phyloP scores from a whole-genome alignment of 2,113 vertebrate genomes.

The Sebastes schlegelii region DNA sequence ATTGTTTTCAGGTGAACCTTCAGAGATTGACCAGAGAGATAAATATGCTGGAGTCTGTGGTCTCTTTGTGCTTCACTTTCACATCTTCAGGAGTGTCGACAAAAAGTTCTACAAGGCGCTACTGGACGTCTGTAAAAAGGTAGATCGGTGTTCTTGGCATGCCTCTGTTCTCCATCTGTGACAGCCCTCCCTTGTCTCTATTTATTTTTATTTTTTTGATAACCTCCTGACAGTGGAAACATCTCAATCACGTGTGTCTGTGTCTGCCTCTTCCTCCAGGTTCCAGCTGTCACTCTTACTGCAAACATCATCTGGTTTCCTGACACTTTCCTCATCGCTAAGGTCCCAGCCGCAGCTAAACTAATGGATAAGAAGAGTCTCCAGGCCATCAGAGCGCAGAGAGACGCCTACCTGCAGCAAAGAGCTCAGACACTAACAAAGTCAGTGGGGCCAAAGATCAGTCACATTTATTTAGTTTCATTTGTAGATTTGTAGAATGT shows the following conservation, averaged over 20 bases:
- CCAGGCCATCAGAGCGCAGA: constrained; percentile 88
- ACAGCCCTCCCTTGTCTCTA: neutral
- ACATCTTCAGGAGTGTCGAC: constrained; percentile 95
- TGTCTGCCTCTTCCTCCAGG: constrained; percentile 76
- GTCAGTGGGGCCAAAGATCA: constrained; percentile 78
- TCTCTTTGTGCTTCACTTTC: constrained; percentile 96
- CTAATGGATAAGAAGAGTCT: constrained; percentile 94
- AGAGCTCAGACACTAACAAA: constrained; percentile 93
- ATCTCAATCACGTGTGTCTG: neutral
- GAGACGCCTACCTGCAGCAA: constrained; percentile 93
- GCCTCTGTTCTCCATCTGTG: neutral
- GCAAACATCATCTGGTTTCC: constrained; percentile 98
- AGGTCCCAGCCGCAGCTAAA: constrained; percentile 93
- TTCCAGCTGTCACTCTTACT: constrained; percentile 95
- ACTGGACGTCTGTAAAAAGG: constrained; percentile 97
- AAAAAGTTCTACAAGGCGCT: constrained; percentile 97
- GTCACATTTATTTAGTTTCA: neutral
- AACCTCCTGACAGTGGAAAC: neutral
- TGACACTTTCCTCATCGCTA: constrained; percentile 91
- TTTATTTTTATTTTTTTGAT: neutral
- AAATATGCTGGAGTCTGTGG: constrained; percentile 93
- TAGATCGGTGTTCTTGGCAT: constrained; percentile 36
- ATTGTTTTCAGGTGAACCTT: constrained; percentile 89
- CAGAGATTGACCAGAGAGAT: constrained; percentile 98
- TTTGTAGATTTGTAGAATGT: neutral